Evolutionary conservation across 2,797 vertebrate genomes (phyloP).

Genomic region (Arctocebus calabarensis): DNA sequence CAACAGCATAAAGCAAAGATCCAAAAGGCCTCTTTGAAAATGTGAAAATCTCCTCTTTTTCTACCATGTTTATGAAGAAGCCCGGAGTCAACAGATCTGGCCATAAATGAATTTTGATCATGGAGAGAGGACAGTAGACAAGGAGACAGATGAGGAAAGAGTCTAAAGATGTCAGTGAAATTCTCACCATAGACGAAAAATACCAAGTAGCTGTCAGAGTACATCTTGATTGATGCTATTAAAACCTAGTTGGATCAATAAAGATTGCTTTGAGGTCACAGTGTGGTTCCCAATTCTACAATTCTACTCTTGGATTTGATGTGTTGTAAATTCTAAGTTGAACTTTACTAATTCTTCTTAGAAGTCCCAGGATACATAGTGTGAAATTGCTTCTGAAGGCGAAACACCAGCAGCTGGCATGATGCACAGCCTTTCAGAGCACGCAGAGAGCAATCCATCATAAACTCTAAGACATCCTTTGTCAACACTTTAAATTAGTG

Average conservation of each 20-base stretch:
- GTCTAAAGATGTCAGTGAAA: conserved; percentile 48
- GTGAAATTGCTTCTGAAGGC: background rate
- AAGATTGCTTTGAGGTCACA: conserved; percentile 56
- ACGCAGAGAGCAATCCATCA: background rate
- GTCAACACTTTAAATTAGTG: conserved; percentile 20
- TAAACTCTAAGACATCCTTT: background rate
- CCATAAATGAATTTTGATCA: conserved; percentile 55
- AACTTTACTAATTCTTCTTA: conserved; percentile 58
- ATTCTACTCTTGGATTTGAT: conserved; percentile 42
- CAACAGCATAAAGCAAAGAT: background rate
- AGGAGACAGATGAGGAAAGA: conserved; percentile 61
- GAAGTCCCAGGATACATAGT: background rate
- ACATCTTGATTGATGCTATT: conserved; percentile 64
- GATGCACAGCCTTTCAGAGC: background rate
- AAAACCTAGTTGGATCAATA: conserved; percentile 70
- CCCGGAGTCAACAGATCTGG: background rate
- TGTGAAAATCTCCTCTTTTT: background rate
- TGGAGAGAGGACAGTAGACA: conserved; percentile 33
- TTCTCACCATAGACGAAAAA: conserved; percentile 51
- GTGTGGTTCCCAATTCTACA: conserved; percentile 59
- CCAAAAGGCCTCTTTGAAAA: background rate
- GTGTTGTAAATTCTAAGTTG: conserved; percentile 34
- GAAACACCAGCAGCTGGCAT: background rate
- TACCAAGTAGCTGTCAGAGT: conserved; percentile 41
- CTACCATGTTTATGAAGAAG: conserved; percentile 29